Evolutionary conservation across 2,797 vertebrate genomes (phyloP), one percentile per base, ranked within the genome.

Genomic region (Typhlichthys subterraneus): DNA sequence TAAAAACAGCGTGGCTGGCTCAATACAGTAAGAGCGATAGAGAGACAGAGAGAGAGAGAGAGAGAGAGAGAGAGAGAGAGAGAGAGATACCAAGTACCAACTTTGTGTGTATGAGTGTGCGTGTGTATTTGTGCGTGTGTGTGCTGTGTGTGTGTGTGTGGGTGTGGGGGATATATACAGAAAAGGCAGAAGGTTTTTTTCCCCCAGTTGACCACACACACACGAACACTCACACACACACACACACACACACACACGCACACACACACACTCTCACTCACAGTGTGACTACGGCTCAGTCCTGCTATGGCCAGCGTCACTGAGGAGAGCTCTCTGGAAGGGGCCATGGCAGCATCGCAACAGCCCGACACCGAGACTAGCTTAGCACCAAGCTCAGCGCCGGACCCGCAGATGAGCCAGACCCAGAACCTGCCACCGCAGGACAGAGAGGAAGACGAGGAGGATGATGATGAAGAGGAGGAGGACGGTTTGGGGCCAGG

Each of bases 201-300:
- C 70, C 77, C 81, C 72, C n/a, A 61, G 87, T 83, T 90, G 89
- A 90, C 89, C 88, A 91, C 91, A 82, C 87, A 83, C 77, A 82
- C 63, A 56, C 82, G 85, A 75, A 80, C 80, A 76, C 48, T 10
- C 59, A 65, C 63, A 82, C 78, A 82, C 64, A 76, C 48, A 13
- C 59, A 65, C 63, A 82, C 78, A 82, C 64, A 59, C 84, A 87
- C 79, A 77, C 77, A 79, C 57, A 47, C 65, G 66, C 61, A 33
- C 68, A 57, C 61, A 68, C 65, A 73, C 65, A 63, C 72, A 58
- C 58, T 60, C 77, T 65, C 62, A 75, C 75, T 77, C 72, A 81
- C 71, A 75, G 76, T 81, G 71, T 67, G 88, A 91, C 88, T 67
- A 85, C 68, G 87, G 84, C 87, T 87, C 81, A 82, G 82, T 89